Evolutionary conservation across 2,797 vertebrate species (phyloP), one percentile per base, ranked within the genome.

Genomic region (Melanotaenia trifasciata): DNA sequence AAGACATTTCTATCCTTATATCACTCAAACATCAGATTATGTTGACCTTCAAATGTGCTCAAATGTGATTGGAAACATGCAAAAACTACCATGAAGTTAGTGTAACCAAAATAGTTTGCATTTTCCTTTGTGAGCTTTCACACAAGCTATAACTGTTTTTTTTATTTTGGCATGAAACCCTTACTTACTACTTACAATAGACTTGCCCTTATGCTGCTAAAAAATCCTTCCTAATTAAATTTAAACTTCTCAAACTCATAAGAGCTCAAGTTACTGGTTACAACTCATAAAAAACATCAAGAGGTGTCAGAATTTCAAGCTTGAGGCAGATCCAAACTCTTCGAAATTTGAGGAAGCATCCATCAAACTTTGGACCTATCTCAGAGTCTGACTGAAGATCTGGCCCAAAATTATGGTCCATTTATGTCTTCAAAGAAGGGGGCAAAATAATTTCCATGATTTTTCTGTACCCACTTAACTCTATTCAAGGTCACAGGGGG

Each of bases 321-420:
- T 64, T 28, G n/a, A 32, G 45, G 24, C 22, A 36, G 32, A 13
- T 26, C 22, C 22, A 36, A 30, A 51, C 22, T 53, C 45, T 24
- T 64, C 16, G 22, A 64, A 65, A 56, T 24, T 11, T n/a, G 64
- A 26, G 22, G 64, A 38, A 65, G 22, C 64, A 38, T 50, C 28
- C 64, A 65, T 11, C 64, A 54, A 18, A 3, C 28, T 54, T 54
- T 13, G 9, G 38, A 40, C 38, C 38, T 40, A 16, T 30, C 32
- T 33, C 32, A 22, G 22, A 47, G 50, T 51, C 63, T 36, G 5
- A 54, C 10, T 65, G 57, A n/a, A 30, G 32, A 58, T 58, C 56
- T 58, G 33, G 51, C 16, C 3, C 16, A n/a, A 14, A 57, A 30
- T 32, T 43, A 13, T 30, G 16, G 6, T 26, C 7, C 26, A 13